Evolutionary conservation across 2,888 invertebrate genomes (phyloP), one percentile per base, ranked within the genome.

Genomic region (Scaptomyza parva): DNA sequence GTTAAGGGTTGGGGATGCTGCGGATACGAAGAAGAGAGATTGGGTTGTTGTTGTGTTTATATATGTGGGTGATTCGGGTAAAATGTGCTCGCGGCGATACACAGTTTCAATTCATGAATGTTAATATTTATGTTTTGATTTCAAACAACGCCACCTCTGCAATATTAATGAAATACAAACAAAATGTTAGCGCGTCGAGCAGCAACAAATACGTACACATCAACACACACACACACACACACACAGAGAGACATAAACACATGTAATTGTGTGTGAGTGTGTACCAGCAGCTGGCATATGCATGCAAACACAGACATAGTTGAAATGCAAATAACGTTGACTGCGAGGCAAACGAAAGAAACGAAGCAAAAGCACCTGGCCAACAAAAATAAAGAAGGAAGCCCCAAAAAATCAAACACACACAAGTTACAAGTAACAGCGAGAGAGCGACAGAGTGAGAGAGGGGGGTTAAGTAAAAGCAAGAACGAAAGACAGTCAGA

Each of bases 41-140:
- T 47, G 47, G 47, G 30, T 41, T 28, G 51, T 51, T 50, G 24
- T 24, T 24, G 45, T 43, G 17, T 26, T 11, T 30, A 18, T 17
- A 18, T 30, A 17, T 14, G 14, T 45, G 18, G 18, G 18, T 18
- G 11, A 30, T 37, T 41, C 26, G 43, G 17, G 78, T 71, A 88
- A 88, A 88, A 78, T 74, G 51, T 67, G 88, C 87, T 76, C 57
- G 60, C 73, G 88, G 88, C 88, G 76, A 88, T 80, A 84, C 82
- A 80, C 78, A 78, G 84, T 88, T 88, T 88, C 89, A 88, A 88
- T 88, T 88, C 87, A 79, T 83, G 86, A 88, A 89, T 88, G 89
- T 88, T 88, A 88, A 88, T 88, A 88, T 88, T 89, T 88, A 88
- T 88, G 86, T 88, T 88, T 89, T 89, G 89, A 88, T 89, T 89